phyloP scores from a whole-genome alignment of 2,888 invertebrate genomes.

The Trissoscelio sp. region DNA sequence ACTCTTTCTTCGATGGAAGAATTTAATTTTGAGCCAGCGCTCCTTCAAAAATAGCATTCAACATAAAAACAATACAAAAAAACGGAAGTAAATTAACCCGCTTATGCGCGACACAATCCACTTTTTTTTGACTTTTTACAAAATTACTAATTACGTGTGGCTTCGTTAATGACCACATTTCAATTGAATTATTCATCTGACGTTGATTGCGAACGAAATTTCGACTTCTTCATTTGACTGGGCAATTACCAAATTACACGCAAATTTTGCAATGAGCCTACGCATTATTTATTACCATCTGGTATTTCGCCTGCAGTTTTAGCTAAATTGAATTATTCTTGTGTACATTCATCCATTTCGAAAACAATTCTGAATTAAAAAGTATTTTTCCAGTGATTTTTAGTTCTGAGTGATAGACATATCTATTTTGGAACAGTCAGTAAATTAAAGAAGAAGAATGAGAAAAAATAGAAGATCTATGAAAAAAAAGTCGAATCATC shows the following conservation, averaged over 20 bases:
- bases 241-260: conserved; percentile 25
- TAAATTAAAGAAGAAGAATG: neutral
- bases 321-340: neutral
- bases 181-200: conserved; percentile 35
- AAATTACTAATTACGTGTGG: conserved; percentile 25
- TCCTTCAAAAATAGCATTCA: neutral
- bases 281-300: neutral
- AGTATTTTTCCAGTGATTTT: neutral
- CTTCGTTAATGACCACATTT: conserved; percentile 28
- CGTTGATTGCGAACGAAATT: conserved; percentile 45
- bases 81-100: neutral
- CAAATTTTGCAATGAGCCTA: conserved; percentile 10
- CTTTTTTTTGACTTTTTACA: conserved; percentile 18
- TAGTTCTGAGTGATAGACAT: neutral
- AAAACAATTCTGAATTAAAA: conserved; percentile 19
- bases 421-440: conserved; percentile 8
- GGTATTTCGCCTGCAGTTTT: neutral
- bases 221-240: conserved; percentile 24
- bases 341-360: neutral
- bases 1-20: neutral
- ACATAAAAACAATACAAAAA: neutral
- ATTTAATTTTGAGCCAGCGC: neutral
- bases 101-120: neutral
- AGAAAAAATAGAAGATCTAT: neutral
- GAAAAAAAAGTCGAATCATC: neutral